Evolutionary conservation across 2,888 invertebrate genomes (phyloP).

Genomic region (Eumacrocentrus americanus): DNA sequence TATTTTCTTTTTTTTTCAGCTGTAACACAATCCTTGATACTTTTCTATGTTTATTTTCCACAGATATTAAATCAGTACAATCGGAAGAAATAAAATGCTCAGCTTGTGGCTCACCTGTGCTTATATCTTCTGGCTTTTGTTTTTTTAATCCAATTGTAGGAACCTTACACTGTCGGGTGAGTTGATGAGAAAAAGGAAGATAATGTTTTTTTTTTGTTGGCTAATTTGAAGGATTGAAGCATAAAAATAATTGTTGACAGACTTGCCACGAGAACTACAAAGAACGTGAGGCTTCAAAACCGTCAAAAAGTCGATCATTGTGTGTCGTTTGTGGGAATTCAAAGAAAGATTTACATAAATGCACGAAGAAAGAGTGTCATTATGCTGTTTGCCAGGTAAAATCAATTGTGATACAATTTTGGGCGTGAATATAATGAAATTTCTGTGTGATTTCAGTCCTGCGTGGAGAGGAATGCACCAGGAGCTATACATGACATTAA

Average conservation of each 20-base stretch:
- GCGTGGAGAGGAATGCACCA: background rate
- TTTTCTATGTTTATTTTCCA: background rate
- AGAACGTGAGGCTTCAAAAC: background rate
- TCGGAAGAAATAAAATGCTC: background rate
- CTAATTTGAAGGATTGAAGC: background rate
- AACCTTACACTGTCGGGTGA: conserved; percentile 6
- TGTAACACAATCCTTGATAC: background rate
- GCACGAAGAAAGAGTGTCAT: background rate
- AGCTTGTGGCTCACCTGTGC: background rate
- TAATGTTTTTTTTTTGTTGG: background rate
- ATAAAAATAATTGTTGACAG: background rate
- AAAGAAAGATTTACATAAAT: background rate
- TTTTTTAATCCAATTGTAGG: conserved; percentile 1
- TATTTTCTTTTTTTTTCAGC: background rate
- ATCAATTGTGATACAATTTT: background rate
- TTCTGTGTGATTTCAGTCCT: background rate
- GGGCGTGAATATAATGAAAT: background rate
- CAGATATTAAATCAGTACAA: background rate
- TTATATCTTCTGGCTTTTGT: background rate
- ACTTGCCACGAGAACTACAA: background rate
- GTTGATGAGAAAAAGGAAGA: background rate
- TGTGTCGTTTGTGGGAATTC: background rate
- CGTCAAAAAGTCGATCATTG: background rate
- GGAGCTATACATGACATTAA: background rate
- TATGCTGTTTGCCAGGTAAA: conserved; percentile 1